Conservation (phyloP, 2,888 invertebrate species). For the Plebejus argus region DNA sequence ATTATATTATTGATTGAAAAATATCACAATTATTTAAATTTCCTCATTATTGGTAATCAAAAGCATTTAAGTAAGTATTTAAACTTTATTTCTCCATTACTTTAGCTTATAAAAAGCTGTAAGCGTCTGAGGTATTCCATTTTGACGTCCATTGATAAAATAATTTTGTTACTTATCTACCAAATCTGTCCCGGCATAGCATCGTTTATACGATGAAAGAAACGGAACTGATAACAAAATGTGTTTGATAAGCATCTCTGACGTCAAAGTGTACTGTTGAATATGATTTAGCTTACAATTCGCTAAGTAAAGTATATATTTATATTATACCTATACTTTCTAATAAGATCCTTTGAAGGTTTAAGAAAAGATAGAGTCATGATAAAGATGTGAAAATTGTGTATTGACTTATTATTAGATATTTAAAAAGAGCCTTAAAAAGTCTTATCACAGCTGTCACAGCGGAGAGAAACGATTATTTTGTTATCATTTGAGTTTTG, state of each 20-base stretch:
- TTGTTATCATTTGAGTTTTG: background rate
- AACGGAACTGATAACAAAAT: conserved; percentile 10
- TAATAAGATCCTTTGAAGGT: background rate
- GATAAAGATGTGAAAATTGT: background rate
- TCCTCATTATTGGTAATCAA: no score
- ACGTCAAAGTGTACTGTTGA: background rate
- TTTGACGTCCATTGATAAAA: background rate
- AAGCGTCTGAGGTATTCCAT: background rate
- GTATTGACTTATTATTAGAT: background rate
- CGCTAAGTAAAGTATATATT: background rate
- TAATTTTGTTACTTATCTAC: background rate
- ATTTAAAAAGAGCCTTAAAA: no score
- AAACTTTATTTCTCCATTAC: background rate
- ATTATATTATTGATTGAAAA: no score
- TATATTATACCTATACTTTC: background rate
- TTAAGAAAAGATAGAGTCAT: background rate
- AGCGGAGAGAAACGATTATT: background rate
- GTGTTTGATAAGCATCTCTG: background rate
- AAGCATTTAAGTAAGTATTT: no score
- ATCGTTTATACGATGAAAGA: background rate
- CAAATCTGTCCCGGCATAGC: background rate
- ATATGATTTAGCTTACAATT: background rate
- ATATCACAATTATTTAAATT: no score
- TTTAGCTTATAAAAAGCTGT: background rate
- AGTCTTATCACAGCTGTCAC: background rate